A percentile compares a stretch with the other conserved stretches of the same genome.
These are phyloP conservation scores for Smithornis capensis DNA, from an alignment of 2,113 vertebrate species.

Conservation along the genomic window DNA sequence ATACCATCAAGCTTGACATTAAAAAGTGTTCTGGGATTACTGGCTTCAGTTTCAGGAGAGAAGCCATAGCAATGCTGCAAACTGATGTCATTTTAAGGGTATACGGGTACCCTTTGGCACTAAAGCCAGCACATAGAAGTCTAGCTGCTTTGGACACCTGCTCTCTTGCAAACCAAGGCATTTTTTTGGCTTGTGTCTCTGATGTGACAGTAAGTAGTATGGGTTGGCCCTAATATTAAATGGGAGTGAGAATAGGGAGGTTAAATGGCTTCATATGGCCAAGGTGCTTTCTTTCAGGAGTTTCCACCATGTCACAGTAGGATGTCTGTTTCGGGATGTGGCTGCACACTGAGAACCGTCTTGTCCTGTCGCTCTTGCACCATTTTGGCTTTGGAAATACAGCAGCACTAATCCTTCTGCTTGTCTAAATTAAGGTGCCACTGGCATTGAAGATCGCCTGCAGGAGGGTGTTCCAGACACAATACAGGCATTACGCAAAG, in stretches of 20 bases:
- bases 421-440: constrained; percentile 78
- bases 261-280: not conserved
- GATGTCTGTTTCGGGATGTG: not conserved
- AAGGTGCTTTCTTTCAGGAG: not conserved
- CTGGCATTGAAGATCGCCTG: constrained; percentile 91
- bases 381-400: not conserved
- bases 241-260: not conserved
- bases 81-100: not conserved
- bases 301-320: not conserved
- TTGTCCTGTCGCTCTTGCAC: not conserved
- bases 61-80: not conserved
- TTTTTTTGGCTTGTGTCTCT: not conserved
- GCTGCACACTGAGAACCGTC: not conserved
- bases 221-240: not conserved
- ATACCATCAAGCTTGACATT: not conserved
- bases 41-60: not conserved
- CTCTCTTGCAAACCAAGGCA: not conserved
- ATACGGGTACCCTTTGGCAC: not conserved
- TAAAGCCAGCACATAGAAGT: not conserved
- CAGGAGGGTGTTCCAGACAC: constrained; percentile 94
- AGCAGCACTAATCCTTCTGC: not conserved
- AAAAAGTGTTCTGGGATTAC: not conserved
- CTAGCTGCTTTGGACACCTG: not conserved
- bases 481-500: constrained; percentile 85
- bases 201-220: not conserved